Percentiles rank a stretch among this genome's conserved stretches.
These are phyloP conservation scores for Girardinus metallicus DNA, from an alignment of 2,797 vertebrate genomes.

Conservation along the genomic window DNA sequence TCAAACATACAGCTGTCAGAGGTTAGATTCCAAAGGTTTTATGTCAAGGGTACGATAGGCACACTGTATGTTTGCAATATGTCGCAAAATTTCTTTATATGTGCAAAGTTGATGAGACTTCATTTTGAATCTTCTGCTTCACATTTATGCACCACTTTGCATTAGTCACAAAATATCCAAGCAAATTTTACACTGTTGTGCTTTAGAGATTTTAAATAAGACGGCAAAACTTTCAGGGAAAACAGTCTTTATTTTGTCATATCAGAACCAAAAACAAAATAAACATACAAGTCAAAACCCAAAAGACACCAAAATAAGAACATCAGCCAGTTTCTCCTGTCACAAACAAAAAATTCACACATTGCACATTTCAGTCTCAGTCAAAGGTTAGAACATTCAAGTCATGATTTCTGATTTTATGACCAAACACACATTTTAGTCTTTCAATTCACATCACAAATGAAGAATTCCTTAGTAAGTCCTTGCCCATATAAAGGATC, in stretches of 20 bases:
- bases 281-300: constrained; percentile 45
- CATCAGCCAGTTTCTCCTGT: constrained; percentile 5
- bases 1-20: neutral
- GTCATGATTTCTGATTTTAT: constrained; percentile 18
- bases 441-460: constrained; percentile 11
- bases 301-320: constrained; percentile 14
- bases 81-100: neutral
- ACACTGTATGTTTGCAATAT: neutral
- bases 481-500: constrained; percentile 4
- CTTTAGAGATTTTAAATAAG: neutral
- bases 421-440: constrained; percentile 43
- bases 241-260: constrained; percentile 69
- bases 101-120: neutral
- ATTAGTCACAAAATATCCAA: neutral
- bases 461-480: neutral
- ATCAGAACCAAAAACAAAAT: constrained; percentile 48
- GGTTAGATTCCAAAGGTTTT: neutral
- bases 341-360: constrained; percentile 40
- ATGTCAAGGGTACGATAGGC: neutral
- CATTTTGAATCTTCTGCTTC: neutral
- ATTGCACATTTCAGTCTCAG: constrained; percentile 54
- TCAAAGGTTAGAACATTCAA: constrained; percentile 44
- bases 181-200: neutral
- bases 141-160: neutral
- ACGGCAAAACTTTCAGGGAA: constrained; percentile 26